Conservation (phyloP, 2,888 invertebrate genomes). For the Chironomus tentans region DNA sequence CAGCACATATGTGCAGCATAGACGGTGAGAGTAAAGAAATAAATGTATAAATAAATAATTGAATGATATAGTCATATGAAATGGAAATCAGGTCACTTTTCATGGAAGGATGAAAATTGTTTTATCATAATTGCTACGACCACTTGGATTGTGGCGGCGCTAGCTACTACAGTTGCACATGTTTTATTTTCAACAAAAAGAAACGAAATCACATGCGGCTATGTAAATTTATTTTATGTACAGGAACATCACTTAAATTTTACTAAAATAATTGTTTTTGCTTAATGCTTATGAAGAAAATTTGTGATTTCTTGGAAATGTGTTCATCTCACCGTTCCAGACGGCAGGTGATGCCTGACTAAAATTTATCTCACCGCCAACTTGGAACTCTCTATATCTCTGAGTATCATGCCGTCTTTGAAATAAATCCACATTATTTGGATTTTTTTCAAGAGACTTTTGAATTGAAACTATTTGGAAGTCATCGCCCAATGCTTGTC, state of each 20-base stretch:
- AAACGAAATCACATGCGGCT: too few relatives aligned
- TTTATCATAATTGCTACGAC: conserved; percentile 3
- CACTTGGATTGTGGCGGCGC: not conserved
- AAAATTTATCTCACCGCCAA: conserved; percentile 4
- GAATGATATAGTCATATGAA: not conserved
- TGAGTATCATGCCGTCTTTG: not conserved
- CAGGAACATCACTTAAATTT: not conserved
- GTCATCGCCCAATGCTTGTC: conserved; percentile 7
- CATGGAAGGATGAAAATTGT: conserved; percentile 1
- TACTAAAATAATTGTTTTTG: not conserved
- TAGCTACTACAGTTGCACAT: not conserved
- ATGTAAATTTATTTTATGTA: not conserved
- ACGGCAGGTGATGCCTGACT: not conserved
- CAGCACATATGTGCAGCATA: not conserved
- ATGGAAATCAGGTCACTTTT: conserved; percentile 13
- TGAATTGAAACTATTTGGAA: conserved; percentile 6
- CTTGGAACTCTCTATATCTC: not conserved
- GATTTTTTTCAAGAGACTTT: conserved; percentile 12
- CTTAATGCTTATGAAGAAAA: not conserved
- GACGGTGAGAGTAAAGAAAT: not conserved
- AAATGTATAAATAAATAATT: not conserved
- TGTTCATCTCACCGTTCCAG: conserved; percentile 15
- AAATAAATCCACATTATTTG: not conserved
- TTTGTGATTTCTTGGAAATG: conserved; percentile 1
- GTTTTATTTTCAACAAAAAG: not conserved